Conservation (phyloP, 2,797 vertebrate species). For the Morelia viridis region DNA sequence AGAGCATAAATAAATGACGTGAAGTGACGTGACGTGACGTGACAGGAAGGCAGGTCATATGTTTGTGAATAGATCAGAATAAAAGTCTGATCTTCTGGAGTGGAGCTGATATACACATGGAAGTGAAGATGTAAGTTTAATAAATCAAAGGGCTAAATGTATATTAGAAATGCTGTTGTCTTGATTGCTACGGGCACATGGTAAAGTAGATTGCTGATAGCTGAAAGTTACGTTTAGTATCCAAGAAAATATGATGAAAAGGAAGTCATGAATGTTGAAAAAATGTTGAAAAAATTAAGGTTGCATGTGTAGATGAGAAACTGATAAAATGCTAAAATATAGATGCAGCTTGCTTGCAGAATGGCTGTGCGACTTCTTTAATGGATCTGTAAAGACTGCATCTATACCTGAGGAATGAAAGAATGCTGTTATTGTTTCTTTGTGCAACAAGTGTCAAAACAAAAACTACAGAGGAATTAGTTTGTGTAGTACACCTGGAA, state of each 20-base stretch:
- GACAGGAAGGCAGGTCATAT: background rate
- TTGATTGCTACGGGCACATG: background rate
- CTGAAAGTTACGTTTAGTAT: background rate
- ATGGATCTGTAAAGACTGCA: background rate
- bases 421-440: background rate
- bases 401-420: background rate
- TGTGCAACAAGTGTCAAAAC: background rate
- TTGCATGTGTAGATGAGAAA: background rate
- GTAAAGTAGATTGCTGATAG: background rate
- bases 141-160: background rate
- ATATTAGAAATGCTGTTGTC: background rate
- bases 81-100: background rate
- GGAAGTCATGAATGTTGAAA: background rate
- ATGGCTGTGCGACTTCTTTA: background rate
- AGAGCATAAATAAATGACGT: too few relatives aligned
- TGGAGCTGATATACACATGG: background rate
- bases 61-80: background rate
- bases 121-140: background rate
- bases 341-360: background rate
- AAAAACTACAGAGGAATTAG: background rate
- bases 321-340: background rate
- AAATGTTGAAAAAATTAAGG: background rate
- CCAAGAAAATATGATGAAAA: background rate
- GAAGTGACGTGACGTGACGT: background rate
- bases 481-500: background rate